Conservation (phyloP, 1,140 invertebrate species). For the Drosophila malerkotliana region DNA sequence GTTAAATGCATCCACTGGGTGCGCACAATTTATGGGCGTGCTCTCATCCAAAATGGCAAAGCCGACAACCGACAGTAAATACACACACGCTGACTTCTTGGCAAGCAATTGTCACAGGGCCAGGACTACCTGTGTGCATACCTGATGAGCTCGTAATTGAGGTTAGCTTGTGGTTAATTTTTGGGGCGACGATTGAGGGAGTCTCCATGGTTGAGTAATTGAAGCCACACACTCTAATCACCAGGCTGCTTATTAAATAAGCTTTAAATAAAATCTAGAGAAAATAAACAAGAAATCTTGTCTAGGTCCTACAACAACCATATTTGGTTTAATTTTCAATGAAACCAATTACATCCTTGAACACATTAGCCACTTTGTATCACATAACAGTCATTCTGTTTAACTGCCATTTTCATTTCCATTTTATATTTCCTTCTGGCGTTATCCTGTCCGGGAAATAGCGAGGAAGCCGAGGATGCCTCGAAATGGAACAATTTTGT, state of each 20-base stretch:
- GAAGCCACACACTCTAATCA: conserved; percentile 19
- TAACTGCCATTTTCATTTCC: conserved; percentile 22
- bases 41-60: conserved; percentile 24
- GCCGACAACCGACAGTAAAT: conserved; percentile 23
- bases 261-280: not conserved
- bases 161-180: conserved; percentile 45
- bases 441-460: not conserved
- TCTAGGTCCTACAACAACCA: not conserved
- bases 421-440: conserved; percentile 4
- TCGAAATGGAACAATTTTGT: conserved; percentile 89
- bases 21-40: conserved; percentile 54
- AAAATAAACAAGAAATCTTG: not conserved
- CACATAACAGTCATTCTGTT: not conserved
- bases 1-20: conserved; percentile 63
- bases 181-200: conserved; percentile 15
- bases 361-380: not conserved
- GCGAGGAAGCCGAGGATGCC: conserved; percentile 80
- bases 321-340: not conserved
- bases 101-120: conserved; percentile 30
- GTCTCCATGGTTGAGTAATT: conserved; percentile 27
- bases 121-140: conserved; percentile 39
- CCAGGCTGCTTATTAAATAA: not conserved
- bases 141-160: conserved; percentile 53
- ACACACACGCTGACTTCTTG: conserved; percentile 34
- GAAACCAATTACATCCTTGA: not conserved